Evolutionary conservation across 1,140 invertebrate genomes (phyloP).

Genomic region (Arion vulgaris): DNA sequence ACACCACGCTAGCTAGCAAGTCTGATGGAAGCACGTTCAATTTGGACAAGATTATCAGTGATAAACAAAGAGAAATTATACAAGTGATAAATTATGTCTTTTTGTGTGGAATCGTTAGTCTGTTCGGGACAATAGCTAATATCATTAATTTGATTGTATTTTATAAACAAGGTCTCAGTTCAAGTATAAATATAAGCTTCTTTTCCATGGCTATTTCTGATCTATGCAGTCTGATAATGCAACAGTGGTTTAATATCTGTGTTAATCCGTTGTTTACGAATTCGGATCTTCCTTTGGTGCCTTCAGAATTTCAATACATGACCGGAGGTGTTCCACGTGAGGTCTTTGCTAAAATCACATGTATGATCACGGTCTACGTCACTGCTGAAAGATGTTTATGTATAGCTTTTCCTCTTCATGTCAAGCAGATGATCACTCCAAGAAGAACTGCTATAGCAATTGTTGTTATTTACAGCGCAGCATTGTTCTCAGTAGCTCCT

Average conservation of each 20-base stretch:
- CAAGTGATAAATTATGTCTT: neutral
- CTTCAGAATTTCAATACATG: neutral
- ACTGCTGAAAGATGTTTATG: conserved; percentile 9
- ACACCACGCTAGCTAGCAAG: too few relatives aligned
- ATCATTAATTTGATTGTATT: neutral
- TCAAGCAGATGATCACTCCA: neutral
- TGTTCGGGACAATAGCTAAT: conserved; percentile 6
- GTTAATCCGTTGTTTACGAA: neutral
- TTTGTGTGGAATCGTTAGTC: neutral
- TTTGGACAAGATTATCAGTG: too few relatives aligned
- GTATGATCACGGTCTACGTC: neutral
- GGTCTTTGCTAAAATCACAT: neutral
- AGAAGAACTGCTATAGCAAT: neutral
- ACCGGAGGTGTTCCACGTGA: neutral
- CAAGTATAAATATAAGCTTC: neutral
- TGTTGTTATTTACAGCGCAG: neutral
- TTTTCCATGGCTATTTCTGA: conserved; percentile 15
- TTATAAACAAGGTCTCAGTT: neutral
- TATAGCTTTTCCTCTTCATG: neutral
- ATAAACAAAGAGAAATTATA: neutral
- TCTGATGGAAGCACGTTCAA: too few relatives aligned
- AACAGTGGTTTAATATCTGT: neutral
- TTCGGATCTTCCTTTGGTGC: neutral
- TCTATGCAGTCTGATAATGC: neutral
- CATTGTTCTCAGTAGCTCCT: neutral